These are phyloP conservation scores for Plumapathes pennacea DNA, from an alignment of 92 coral and sea anemone genomes.

Conservation along the genomic window DNA sequence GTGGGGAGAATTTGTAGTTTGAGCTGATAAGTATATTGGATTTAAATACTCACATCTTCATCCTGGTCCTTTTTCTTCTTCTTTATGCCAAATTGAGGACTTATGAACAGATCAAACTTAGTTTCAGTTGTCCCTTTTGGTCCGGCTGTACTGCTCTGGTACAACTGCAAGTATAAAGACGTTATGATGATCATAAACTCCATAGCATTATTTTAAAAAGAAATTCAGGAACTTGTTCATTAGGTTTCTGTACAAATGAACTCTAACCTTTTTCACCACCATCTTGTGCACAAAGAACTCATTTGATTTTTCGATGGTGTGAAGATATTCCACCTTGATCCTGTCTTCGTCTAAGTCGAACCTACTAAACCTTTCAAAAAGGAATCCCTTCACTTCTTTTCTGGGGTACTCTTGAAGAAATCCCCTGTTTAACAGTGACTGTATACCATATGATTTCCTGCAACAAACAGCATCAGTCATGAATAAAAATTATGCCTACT, in stretches of 20 bases:
- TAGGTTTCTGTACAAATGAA: neutral
- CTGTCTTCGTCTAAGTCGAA: slow-evolving; percentile 26
- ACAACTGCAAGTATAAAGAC: slow-evolving; percentile 5
- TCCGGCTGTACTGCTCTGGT: slow-evolving; percentile 10
- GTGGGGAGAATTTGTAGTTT: too few relatives aligned
- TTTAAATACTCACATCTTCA: slow-evolving; percentile 46
- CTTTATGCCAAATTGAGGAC: slow-evolving; percentile 79
- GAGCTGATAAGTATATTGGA: too few relatives aligned
- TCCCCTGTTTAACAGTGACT: slow-evolving; percentile 36
- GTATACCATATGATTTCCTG: slow-evolving; percentile 35
- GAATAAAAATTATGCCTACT: too few relatives aligned
- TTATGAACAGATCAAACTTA: slow-evolving; percentile 76
- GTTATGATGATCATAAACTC: neutral
- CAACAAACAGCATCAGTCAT: neutral
- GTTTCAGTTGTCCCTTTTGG: slow-evolving; percentile 6
- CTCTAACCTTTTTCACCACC: slow-evolving; percentile 59
- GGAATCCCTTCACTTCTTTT: slow-evolving; percentile 40
- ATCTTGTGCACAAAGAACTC: slow-evolving; percentile 68
- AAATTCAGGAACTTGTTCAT: too few relatives aligned
- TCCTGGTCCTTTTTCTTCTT: slow-evolving; percentile 64
- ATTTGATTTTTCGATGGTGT: slow-evolving; percentile 52
- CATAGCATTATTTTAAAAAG: neutral
- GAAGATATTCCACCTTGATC: slow-evolving; percentile 41
- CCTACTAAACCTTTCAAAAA: slow-evolving; percentile 17
- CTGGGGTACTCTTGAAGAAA: slow-evolving; percentile 21